A percentile compares a stretch with the other conserved stretches of the same genome.
phyloP scores from a whole-genome alignment of 2,113 vertebrate species.

The Tichodroma muraria region DNA sequence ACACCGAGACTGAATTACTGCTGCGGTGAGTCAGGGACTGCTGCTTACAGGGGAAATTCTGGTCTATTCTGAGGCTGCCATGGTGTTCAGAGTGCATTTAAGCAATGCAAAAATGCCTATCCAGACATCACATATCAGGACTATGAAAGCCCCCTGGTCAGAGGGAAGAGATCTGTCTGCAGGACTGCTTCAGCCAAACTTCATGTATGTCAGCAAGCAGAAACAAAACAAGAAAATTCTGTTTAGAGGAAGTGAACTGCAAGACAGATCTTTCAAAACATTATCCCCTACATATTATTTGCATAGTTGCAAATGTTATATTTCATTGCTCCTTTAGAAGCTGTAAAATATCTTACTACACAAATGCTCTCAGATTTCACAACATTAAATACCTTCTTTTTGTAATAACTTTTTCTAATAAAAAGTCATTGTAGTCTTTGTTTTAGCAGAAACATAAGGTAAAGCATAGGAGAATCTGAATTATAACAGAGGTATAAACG shows the following conservation, averaged over 20 bases:
- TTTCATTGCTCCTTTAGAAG: neutral
- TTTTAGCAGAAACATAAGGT: neutral
- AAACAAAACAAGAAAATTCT: neutral
- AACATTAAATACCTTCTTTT: neutral
- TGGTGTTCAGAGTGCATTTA: neutral
- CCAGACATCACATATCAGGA: neutral
- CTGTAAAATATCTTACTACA: neutral
- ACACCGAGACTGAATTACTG: neutral
- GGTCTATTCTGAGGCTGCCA: neutral
- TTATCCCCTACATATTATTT: neutral
- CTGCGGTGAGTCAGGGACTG: neutral
- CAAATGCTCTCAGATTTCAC: neutral
- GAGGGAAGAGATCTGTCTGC: neutral
- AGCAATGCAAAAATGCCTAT: neutral
- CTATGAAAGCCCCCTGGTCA: neutral
- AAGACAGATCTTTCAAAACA: neutral
- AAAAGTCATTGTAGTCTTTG: neutral
- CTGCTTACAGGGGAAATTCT: neutral
- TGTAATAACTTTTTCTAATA: neutral
- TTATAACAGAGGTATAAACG: neutral
- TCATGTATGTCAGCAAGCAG: neutral
- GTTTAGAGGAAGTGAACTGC: neutral
- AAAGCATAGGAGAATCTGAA: neutral
- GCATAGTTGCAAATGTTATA: neutral
- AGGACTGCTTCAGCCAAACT: neutral